A percentile compares a stretch with the other conserved stretches of the same genome.
Conservation (phyloP, 1,140 invertebrate genomes). For the Drosophila arawakana region DNA sequence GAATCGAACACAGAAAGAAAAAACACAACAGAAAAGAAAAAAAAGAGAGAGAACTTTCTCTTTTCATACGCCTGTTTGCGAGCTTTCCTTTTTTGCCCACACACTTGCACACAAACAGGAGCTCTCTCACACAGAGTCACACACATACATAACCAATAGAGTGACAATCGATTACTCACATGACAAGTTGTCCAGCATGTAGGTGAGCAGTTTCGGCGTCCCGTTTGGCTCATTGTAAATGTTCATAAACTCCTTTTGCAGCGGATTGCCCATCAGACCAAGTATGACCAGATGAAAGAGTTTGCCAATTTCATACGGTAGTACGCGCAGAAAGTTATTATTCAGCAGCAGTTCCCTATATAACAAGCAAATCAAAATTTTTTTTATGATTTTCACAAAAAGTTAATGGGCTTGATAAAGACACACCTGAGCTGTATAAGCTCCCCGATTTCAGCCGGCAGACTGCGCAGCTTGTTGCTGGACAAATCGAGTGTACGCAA, state of each 20-base stretch:
- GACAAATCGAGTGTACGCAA: constrained; percentile 96
- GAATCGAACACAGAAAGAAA: constrained; percentile 22
- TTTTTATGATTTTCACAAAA: no score
- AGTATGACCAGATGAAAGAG: constrained; percentile 97
- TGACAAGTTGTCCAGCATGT: constrained; percentile 97
- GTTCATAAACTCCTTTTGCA: constrained; percentile 95
- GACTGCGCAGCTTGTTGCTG: constrained; percentile 95
- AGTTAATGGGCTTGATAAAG: no score
- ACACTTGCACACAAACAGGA: constrained; percentile 51
- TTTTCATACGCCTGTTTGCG: constrained; percentile 71
- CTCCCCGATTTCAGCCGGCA: constrained; percentile 98
- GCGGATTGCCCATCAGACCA: constrained; percentile 96
- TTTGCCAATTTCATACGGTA: constrained; percentile 99
- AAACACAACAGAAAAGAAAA: not conserved
- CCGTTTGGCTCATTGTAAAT: constrained; percentile 97
- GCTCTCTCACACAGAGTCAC: constrained; percentile 24
- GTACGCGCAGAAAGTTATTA: constrained; percentile 95
- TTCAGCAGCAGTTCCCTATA: constrained; percentile 96
- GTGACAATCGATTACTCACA: constrained; percentile 87
- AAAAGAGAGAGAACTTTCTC: constrained; percentile 62
- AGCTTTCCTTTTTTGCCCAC: constrained; percentile 69
- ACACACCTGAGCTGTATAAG: constrained; percentile 94
- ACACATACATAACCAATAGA: constrained; percentile 18
- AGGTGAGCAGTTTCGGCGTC: constrained; percentile 96
- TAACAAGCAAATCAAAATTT: constrained; percentile 50